phyloP scores from a whole-genome alignment of 1,140 invertebrate genomes.

The Magallana ariakensis region DNA sequence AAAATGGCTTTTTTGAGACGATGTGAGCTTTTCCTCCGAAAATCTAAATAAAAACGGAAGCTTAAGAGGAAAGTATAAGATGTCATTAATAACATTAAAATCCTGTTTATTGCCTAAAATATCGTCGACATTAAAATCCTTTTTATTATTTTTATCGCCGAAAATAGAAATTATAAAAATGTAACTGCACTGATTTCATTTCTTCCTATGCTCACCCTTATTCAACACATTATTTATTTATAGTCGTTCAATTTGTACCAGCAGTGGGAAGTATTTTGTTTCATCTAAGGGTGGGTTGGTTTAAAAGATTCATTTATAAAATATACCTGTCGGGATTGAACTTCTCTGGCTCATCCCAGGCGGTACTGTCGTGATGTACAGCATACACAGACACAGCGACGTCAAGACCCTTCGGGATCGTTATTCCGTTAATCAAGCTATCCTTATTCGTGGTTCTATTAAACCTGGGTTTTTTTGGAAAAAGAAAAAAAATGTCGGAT shows the following conservation, averaged over 20 bases:
- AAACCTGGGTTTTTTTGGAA: slow-evolving; percentile 49
- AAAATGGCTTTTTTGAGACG: slow-evolving; percentile 57
- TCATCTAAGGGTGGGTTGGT: too few relatives aligned
- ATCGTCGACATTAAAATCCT: too few relatives aligned
- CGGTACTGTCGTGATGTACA: slow-evolving; percentile 80
- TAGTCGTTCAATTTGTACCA: not conserved
- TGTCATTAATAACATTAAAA: too few relatives aligned
- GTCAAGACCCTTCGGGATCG: slow-evolving; percentile 69
- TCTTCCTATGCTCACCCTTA: too few relatives aligned
- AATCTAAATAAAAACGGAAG: slow-evolving; percentile 54
- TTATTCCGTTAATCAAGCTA: slow-evolving; percentile 71
- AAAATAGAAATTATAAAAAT: too few relatives aligned
- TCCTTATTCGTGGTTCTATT: slow-evolving; percentile 56
- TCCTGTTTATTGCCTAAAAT: too few relatives aligned
- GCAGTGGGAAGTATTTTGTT: not conserved
- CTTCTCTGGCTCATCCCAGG: slow-evolving; percentile 79
- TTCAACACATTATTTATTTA: too few relatives aligned
- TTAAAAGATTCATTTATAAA: not conserved
- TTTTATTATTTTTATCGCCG: too few relatives aligned
- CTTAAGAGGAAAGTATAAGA: too few relatives aligned
- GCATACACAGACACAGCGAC: slow-evolving; percentile 81
- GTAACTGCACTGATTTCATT: too few relatives aligned
- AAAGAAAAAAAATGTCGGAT: not conserved
- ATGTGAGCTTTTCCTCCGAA: slow-evolving; percentile 53
- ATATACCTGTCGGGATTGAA: slow-evolving; percentile 79